Evolutionary conservation across 2,797 vertebrate genomes (phyloP), one percentile per base, ranked within the genome.

Genomic region (Lepus oiostolus): DNA sequence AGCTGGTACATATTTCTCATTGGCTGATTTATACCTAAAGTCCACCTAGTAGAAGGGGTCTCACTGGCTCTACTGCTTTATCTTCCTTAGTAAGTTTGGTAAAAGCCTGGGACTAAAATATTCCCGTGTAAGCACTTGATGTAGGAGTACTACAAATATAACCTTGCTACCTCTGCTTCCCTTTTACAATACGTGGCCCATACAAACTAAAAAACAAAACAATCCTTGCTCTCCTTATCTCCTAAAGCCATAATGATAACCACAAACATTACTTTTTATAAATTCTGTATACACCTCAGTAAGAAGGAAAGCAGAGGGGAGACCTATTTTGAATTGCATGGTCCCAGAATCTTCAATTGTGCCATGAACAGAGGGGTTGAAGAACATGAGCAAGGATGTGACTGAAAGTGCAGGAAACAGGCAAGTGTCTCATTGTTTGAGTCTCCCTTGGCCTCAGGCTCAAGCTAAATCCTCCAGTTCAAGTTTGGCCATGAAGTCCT

Each of bases 61-160:
- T 76, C 67, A 60, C 54, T 71, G 47, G 54, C 17, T 76, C 4
- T 63, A 19, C 13, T 62, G 38, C 22, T 87, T 93, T 80, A 32
- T 74, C 71, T 62, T 89, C 35, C n/a, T 28, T 85, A 71, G 35
- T n/a, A 65, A 87, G 13, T 65, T 85, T 90, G 17, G 11, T 28
- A 92, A 90, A 83, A 94, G 38, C 30, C 16, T 28, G 8, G 54
- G 76, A 82, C 42, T 70, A 63, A 94, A 91, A 89, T 71, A 84
- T 83, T 86, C 63, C 47, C 74, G 30, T 62, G 22, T 14, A 82
- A 87, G 16, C 67, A n/a, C 58, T 70, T 74, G 24, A 75, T 75
- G 50, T 11, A 19, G 54, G 16, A 14, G 13, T 58, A 58, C 54
- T 58, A 58, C 10, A 17, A 68, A 3, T n/a, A 63, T 86, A 90